A percentile compares a stretch with the other conserved stretches of the same genome.
These are phyloP conservation scores for Emydocephalus ijimae DNA, from an alignment of 2,113 vertebrate genomes.

Conservation along the genomic window DNA sequence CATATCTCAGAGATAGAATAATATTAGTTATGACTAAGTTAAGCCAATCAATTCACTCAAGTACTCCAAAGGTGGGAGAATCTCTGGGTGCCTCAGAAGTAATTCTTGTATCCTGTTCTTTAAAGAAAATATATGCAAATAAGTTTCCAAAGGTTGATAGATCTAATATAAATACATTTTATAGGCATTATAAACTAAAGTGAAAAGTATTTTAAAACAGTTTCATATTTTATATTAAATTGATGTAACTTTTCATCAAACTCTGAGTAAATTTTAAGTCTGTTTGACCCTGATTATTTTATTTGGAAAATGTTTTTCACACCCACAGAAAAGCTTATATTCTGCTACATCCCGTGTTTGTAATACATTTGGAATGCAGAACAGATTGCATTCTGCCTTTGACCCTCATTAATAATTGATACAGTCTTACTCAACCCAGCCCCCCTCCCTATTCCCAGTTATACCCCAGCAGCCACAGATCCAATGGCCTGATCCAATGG, in stretches of 20 bases:
- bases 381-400: neutral
- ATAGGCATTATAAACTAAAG: neutral
- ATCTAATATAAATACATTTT: neutral
- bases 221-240: neutral
- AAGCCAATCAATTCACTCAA: neutral
- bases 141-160: neutral
- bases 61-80: neutral
- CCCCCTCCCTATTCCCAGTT: neutral
- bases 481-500: neutral
- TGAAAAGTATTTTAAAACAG: too few relatives aligned
- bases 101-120: neutral
- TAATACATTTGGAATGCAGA: neutral
- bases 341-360: neutral
- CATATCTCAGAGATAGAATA: neutral
- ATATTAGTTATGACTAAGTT: neutral
- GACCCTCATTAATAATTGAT: neutral
- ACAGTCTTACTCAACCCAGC: neutral
- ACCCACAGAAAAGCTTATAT: neutral
- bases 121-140: neutral
- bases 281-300: neutral
- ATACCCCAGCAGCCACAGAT: neutral
- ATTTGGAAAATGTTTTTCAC: neutral
- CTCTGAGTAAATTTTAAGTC: neutral
- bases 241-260: neutral
- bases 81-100: neutral